Evolutionary conservation across 2,888 invertebrate genomes (phyloP).

Genomic region (Microplitis deprimator): DNA sequence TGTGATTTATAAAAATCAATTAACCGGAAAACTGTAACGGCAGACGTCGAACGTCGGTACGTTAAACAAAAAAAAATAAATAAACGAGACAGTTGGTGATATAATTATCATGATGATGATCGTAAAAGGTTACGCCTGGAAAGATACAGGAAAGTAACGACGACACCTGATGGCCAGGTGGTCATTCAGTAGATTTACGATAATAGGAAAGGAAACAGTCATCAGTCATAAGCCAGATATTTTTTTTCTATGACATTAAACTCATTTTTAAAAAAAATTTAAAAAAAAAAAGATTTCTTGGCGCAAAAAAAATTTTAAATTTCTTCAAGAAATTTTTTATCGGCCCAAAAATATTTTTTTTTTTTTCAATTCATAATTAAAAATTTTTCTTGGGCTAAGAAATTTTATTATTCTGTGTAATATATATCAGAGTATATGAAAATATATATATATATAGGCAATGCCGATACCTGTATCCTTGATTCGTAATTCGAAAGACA

Average conservation of each 20-base stretch:
- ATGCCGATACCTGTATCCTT: not conserved
- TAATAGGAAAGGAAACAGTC: conserved; percentile 13
- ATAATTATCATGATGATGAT: conserved; percentile 12
- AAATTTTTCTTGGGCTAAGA: too few species aligned
- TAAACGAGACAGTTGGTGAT: conserved; percentile 6
- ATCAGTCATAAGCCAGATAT: not conserved
- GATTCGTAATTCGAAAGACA: not conserved
- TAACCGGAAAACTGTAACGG: not conserved
- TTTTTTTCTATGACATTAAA: too few species aligned
- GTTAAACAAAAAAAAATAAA: not conserved
- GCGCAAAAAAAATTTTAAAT: too few species aligned
- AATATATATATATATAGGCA: too few species aligned
- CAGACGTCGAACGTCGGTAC: not conserved
- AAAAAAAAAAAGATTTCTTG: too few species aligned
- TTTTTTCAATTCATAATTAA: too few species aligned
- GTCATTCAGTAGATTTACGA: conserved; percentile 12
- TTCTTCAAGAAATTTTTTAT: too few species aligned
- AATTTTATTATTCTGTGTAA: too few species aligned
- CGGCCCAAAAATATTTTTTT: too few species aligned
- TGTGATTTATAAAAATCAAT: not conserved
- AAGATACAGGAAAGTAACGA: conserved; percentile 1
- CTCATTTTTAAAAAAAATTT: too few species aligned
- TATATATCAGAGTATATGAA: too few species aligned
- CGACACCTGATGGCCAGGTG: conserved; percentile 16
- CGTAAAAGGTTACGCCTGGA: conserved; percentile 20